Evolutionary conservation across 2,888 invertebrate genomes (phyloP).

Genomic region (Branchinecta sandiegonensis): DNA sequence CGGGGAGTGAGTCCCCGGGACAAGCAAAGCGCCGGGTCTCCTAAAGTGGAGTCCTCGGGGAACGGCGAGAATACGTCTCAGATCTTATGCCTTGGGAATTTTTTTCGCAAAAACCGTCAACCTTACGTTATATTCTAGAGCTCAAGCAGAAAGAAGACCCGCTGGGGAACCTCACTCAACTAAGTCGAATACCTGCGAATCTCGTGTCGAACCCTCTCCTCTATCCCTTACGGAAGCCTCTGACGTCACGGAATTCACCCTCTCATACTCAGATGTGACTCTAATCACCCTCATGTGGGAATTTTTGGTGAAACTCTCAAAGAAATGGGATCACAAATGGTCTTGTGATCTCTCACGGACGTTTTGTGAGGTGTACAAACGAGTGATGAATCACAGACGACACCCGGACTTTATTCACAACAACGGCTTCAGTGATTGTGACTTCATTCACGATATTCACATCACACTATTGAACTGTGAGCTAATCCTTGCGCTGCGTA

Average conservation of each 20-base stretch:
- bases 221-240: neutral
- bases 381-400: slow-evolving; percentile 12
- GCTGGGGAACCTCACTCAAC: neutral
- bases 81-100: too few species aligned
- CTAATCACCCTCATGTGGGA: slow-evolving; percentile 9
- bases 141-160: neutral
- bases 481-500: neutral
- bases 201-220: neutral
- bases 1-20: too few species aligned
- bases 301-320: neutral
- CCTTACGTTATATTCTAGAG: too few species aligned
- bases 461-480: neutral
- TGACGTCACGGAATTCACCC: neutral
- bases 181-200: neutral
- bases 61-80: too few species aligned
- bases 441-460: slow-evolving; percentile 9
- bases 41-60: too few species aligned
- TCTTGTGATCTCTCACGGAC: neutral
- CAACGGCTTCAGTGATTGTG: neutral
- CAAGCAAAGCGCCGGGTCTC: too few species aligned
- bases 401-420: slow-evolving; percentile 1
- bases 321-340: neutral
- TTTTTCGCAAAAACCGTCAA: too few species aligned
- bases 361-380: neutral
- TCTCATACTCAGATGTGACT: neutral